Conservation (phyloP, 2,797 vertebrate species). For the Anabas testudineus region DNA sequence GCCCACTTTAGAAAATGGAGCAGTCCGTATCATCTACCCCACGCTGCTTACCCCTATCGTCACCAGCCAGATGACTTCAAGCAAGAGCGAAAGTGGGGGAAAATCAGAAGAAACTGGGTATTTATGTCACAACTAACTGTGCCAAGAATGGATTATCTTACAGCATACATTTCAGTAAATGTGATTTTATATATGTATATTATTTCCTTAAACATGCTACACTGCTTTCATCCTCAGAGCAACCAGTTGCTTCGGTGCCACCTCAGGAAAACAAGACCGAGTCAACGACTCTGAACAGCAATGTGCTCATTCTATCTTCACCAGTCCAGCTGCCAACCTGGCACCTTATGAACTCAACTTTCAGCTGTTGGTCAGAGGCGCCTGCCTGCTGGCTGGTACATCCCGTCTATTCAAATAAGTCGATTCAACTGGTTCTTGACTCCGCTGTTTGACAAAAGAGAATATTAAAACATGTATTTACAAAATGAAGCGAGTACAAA, state of each 20-base stretch:
- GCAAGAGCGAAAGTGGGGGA: conserved; percentile 87
- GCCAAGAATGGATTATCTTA: background rate
- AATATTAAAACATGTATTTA: conserved; percentile 1
- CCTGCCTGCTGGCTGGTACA: conserved; percentile 94
- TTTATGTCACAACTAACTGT: conserved; percentile 2
- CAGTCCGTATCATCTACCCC: conserved; percentile 89
- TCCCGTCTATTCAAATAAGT: conserved; percentile 19
- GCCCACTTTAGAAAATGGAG: conserved; percentile 90
- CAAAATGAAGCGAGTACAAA: conserved; percentile 12
- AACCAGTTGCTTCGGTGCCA: conserved; percentile 91
- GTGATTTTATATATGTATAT: background rate
- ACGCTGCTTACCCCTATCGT: conserved; percentile 88
- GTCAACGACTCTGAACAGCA: conserved; percentile 74
- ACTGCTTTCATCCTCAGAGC: conserved; percentile 77
- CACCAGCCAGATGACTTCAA: conserved; percentile 63
- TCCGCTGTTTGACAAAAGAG: conserved; percentile 13
- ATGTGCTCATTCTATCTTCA: conserved; percentile 86
- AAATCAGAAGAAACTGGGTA: conserved; percentile 90
- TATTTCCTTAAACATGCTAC: background rate
- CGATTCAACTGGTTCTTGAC: conserved; percentile 29
- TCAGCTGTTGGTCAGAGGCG: conserved; percentile 95
- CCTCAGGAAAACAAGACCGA: conserved; percentile 82
- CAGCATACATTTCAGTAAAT: background rate
- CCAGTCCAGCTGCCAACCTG: conserved; percentile 87
- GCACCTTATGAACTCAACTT: conserved; percentile 94